A percentile compares a stretch with the other conserved stretches of the same genome.
phyloP scores from a whole-genome alignment of 1,140 invertebrate genomes.

The Meteorus sp. region DNA sequence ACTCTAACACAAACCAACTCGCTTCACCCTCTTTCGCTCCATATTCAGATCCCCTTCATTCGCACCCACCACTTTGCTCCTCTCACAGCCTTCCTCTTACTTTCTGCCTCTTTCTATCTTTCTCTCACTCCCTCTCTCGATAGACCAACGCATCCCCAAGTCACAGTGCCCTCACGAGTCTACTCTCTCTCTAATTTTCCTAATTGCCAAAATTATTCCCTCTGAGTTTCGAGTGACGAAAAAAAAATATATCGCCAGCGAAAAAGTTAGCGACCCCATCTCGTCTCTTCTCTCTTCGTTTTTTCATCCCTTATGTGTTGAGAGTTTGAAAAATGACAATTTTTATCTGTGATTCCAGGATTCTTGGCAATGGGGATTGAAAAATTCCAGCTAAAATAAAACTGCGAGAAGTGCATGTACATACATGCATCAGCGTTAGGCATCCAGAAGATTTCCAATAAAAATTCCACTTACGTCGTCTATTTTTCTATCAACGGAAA shows the following conservation, averaged over 20 bases:
- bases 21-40: neutral
- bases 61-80: neutral
- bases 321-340: too few species aligned
- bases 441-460: too few species aligned
- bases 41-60: neutral
- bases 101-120: neutral
- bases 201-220: constrained; percentile 23
- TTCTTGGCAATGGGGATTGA: too few species aligned
- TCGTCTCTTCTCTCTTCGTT: too few species aligned
- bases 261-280: too few species aligned
- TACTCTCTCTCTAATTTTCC: constrained; percentile 23
- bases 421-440: too few species aligned
- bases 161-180: constrained; percentile 14
- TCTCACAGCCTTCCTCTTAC: neutral
- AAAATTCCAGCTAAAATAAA: too few species aligned
- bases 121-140: neutral
- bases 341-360: too few species aligned
- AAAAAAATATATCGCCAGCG: constrained; percentile 18
- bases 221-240: constrained; percentile 4
- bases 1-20: neutral
- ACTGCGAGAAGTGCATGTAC: too few species aligned
- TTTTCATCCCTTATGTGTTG: too few species aligned
- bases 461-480: too few species aligned
- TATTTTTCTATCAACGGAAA: too few species aligned
- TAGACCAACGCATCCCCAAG: constrained; percentile 16